phyloP scores from a whole-genome alignment of 1,140 invertebrate species.

The Triops cancriformis region DNA sequence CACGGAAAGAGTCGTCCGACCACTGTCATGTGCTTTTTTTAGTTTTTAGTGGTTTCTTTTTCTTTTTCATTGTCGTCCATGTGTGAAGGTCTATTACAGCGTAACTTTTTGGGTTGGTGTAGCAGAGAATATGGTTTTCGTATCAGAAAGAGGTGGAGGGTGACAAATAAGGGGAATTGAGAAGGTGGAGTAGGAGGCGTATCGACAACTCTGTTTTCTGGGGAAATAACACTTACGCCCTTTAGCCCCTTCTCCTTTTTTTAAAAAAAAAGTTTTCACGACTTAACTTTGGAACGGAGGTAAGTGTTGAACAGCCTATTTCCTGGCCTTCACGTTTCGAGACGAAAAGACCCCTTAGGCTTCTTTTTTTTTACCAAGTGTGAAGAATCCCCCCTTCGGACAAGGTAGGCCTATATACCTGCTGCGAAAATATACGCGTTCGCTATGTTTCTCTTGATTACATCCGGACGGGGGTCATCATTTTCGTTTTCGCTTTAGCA shows the following conservation, averaged over 20 bases:
- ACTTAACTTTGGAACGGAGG: background rate
- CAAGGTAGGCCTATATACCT: slow-evolving; percentile 8
- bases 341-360: background rate
- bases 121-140: background rate
- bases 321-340: background rate
- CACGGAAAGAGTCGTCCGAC: background rate
- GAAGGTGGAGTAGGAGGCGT: background rate
- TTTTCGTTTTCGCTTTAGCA: slow-evolving; percentile 1
- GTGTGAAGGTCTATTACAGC: background rate
- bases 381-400: background rate
- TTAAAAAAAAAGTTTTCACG: background rate
- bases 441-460: slow-evolving; percentile 4
- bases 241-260: background rate
- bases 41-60: background rate
- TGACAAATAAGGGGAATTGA: background rate
- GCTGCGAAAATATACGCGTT: background rate
- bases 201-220: background rate
- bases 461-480: background rate
- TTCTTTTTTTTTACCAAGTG: background rate
- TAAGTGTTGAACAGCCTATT: background rate
- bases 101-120: background rate
- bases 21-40: background rate
- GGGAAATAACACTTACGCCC: background rate
- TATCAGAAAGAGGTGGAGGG: background rate
- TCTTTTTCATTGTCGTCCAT: background rate